Evolutionary conservation across 2,113 vertebrate genomes (phyloP).

Genomic region (Psilopogon haemacephalus): DNA sequence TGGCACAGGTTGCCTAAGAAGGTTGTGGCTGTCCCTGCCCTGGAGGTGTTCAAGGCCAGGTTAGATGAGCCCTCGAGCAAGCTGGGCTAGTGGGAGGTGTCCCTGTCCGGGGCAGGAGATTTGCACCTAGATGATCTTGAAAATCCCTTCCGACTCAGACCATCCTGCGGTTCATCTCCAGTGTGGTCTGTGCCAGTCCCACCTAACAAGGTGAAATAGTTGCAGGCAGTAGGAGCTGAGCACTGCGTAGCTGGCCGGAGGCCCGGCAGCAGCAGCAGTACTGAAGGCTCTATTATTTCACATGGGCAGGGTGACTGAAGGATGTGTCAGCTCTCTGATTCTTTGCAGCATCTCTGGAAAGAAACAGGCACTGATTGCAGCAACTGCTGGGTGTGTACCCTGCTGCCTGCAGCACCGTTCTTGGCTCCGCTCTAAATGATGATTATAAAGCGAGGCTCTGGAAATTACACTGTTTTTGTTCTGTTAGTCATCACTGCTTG

Average conservation of each 20-base stretch:
- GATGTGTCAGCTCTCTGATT: background rate
- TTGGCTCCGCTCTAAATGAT: background rate
- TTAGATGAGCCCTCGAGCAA: too few species aligned
- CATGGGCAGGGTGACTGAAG: background rate
- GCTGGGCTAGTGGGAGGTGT: too few species aligned
- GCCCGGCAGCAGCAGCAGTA: background rate
- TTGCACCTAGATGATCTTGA: too few species aligned
- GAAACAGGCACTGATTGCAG: slow-evolving; percentile 7
- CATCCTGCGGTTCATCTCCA: background rate
- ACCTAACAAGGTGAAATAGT: background rate
- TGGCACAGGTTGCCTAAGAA: too few species aligned
- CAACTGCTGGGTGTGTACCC: background rate
- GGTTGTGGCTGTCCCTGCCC: too few species aligned
- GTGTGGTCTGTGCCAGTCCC: background rate
- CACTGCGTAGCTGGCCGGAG: rapidly evolving
- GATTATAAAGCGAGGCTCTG: slow-evolving; percentile 2
- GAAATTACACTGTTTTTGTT: slow-evolving; percentile 23
- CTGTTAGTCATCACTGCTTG: background rate
- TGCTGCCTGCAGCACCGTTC: background rate
- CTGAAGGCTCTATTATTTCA: background rate
- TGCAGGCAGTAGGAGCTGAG: background rate
- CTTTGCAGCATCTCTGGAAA: background rate
- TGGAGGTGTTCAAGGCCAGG: too few species aligned
- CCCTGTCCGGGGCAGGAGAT: too few species aligned
- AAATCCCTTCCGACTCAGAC: too few species aligned